Percentiles rank a stretch among this genome's conserved stretches.
These are phyloP conservation scores for Muraenolepis orangiensis DNA, from an alignment of 2,797 vertebrate genomes.

Conservation along the genomic window DNA sequence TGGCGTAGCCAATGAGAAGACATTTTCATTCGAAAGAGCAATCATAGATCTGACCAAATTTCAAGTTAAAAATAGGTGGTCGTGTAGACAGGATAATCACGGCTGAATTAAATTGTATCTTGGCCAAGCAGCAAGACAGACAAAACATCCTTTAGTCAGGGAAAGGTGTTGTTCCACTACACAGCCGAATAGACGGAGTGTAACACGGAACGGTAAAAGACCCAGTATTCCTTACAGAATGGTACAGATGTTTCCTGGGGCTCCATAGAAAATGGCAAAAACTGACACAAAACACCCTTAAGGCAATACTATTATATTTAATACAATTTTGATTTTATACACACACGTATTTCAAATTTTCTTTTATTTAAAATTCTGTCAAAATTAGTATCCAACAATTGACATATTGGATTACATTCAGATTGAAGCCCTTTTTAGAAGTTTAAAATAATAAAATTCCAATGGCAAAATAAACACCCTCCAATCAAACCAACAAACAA, in stretches of 20 bases:
- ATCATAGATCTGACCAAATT: not conserved
- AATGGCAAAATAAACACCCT: slow-evolving; percentile 22
- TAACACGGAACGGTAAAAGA: too few species aligned
- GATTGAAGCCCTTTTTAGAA: slow-evolving; percentile 67
- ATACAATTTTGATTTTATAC: not conserved
- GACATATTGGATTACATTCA: slow-evolving; percentile 64
- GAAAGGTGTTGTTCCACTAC: not conserved
- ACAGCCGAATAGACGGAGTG: too few species aligned
- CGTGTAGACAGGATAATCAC: not conserved
- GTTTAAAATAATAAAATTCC: slow-evolving; percentile 43
- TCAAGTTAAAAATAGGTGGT: not conserved
- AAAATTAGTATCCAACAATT: slow-evolving; percentile 62
- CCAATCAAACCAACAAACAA: slow-evolving; percentile 13
- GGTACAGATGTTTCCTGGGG: too few species aligned
- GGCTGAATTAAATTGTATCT: too few species aligned
- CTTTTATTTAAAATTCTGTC: slow-evolving; percentile 42
- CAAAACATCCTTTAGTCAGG: not conserved
- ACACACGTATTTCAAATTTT: slow-evolving; percentile 6
- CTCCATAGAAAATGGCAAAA: too few species aligned
- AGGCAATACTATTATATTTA: not conserved
- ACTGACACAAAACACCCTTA: too few species aligned
- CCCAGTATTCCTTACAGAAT: too few species aligned
- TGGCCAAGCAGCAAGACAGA: too few species aligned
- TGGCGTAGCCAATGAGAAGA: too few species aligned
- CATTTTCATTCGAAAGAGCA: too few species aligned